Conservation (phyloP, 2,888 invertebrate species). For the Invenusta paracnida region DNA sequence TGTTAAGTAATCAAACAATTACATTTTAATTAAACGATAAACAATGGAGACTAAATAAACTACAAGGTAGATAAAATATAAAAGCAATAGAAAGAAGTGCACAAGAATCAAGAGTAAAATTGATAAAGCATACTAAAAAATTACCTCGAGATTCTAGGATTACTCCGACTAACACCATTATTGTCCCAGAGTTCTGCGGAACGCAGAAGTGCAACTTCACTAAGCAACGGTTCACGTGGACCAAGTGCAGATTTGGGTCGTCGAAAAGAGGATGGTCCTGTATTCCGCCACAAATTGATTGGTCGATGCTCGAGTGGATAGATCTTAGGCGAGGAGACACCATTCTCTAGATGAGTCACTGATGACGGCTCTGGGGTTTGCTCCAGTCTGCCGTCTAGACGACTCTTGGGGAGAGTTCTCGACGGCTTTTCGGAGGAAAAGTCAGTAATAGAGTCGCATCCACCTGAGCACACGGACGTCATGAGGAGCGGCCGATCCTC, state of each 20-base stretch:
- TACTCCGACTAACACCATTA: not conserved
- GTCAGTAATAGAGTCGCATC: not conserved
- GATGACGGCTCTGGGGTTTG: not conserved
- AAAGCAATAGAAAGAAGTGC: too few species aligned
- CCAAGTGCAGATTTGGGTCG: not conserved
- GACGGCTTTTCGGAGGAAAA: slow-evolving; percentile 10
- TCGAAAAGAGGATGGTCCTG: not conserved
- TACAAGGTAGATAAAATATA: too few species aligned
- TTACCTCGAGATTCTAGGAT: not conserved
- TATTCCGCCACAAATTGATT: not conserved
- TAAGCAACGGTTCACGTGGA: not conserved
- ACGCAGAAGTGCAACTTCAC: not conserved
- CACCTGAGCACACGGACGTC: not conserved
- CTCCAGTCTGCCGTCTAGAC: too few species aligned
- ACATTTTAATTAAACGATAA: too few species aligned
- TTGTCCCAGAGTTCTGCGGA: not conserved
- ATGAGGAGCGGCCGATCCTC: not conserved
- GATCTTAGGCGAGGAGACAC: not conserved
- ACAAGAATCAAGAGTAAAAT: too few species aligned
- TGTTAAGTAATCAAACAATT: too few species aligned
- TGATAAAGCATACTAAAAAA: not conserved
- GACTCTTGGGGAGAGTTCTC: too few species aligned
- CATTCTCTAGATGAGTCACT: not conserved
- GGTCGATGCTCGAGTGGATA: not conserved
- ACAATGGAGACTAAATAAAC: not conserved